Percentiles rank a stretch among this genome's conserved stretches.
phyloP scores from a whole-genome alignment of 2,888 invertebrate species.

The Digitonthophagus gazella region DNA sequence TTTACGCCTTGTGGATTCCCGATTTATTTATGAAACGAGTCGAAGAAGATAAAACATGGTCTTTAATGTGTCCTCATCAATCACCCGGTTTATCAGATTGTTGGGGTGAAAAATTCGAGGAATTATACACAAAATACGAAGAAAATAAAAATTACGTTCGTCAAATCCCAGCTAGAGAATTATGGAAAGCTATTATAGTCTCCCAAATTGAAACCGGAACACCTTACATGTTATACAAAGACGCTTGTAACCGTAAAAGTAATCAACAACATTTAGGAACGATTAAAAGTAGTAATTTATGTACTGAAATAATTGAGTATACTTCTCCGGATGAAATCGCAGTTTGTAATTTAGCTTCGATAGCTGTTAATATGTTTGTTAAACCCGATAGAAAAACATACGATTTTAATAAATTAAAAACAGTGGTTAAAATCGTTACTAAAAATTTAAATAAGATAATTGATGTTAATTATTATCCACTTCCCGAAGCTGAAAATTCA shows the following conservation, averaged over 20 bases:
- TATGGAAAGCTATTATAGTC: constrained; percentile 94
- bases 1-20: constrained; percentile 97
- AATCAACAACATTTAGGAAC: constrained; percentile 98
- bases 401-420: constrained; percentile 83
- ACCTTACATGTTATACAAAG: constrained; percentile 96
- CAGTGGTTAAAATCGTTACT: constrained; percentile 85
- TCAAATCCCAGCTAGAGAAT: constrained; percentile 74
- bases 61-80: constrained; percentile 95
- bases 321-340: constrained; percentile 91
- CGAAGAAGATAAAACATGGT: constrained; percentile 82
- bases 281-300: constrained; percentile 96
- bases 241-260: constrained; percentile 93
- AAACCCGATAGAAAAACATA: constrained; percentile 69
- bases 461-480: constrained; percentile 93
- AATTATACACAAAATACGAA: constrained; percentile 85
- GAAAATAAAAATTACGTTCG: constrained; percentile 65
- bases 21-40: constrained; percentile 97
- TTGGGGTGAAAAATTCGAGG: constrained; percentile 94
- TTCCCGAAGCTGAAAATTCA: constrained; percentile 82
- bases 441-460: constrained; percentile 95
- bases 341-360: constrained; percentile 96
- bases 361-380: constrained; percentile 95
- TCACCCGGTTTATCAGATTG: constrained; percentile 86
- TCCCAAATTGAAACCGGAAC: constrained; percentile 97
- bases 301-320: constrained; percentile 97